phyloP scores from a whole-genome alignment of 2,113 vertebrate genomes.

The Vombatus ursinus region DNA sequence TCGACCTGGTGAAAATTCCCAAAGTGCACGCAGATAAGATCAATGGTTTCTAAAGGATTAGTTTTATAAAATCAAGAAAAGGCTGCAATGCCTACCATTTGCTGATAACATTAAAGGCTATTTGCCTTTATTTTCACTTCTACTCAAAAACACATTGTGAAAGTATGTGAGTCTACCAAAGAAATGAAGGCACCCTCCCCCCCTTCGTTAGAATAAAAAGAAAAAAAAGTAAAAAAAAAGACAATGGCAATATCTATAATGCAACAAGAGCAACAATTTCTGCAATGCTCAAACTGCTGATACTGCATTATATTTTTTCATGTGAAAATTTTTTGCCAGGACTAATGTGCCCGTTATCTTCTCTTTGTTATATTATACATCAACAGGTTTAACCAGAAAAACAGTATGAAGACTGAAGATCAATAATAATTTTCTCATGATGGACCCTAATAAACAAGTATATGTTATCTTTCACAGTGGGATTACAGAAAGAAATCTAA shows the following conservation, averaged over 20 bases:
- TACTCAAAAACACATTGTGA: neutral
- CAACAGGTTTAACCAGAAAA: neutral
- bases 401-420: neutral
- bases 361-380: neutral
- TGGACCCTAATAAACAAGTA: neutral
- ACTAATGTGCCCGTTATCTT: neutral
- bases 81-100: neutral
- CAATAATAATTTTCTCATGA: conserved; percentile 20
- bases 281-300: neutral
- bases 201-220: neutral
- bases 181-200: neutral
- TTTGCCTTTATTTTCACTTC: neutral
- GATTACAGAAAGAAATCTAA: conserved; percentile 36
- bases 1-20: neutral
- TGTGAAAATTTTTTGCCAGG: neutral
- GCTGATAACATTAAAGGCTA: neutral
- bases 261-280: neutral
- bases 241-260: neutral
- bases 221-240: neutral
- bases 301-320: neutral
- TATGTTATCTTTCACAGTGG: conserved; percentile 50
- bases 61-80: neutral
- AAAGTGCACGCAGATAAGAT: neutral
- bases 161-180: neutral
- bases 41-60: neutral